Evolutionary conservation across 2,113 vertebrate genomes (phyloP).

Genomic region (Thryonomys swinderianus): DNA sequence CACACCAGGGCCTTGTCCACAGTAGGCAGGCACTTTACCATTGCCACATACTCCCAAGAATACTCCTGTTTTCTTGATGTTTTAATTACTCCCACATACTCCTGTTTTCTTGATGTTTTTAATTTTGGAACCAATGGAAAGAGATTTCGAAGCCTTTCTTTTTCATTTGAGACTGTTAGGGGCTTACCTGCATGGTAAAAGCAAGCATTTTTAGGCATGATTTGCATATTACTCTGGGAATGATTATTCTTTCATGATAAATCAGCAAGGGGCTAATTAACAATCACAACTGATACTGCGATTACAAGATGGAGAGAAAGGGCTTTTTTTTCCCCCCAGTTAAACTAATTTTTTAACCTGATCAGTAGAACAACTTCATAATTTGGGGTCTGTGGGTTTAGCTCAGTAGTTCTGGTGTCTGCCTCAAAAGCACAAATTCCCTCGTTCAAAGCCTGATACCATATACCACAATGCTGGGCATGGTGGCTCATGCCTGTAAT

Average conservation of each 20-base stretch:
- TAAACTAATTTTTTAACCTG: neutral
- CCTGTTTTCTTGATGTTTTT: constrained; percentile 48
- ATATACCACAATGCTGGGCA: too few relatives aligned
- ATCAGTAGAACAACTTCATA: constrained; percentile 17
- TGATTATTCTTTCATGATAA: constrained; percentile 46
- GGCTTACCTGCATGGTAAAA: constrained; percentile 32
- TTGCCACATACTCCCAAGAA: neutral
- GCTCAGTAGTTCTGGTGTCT: too few relatives aligned
- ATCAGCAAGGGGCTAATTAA: constrained; percentile 53
- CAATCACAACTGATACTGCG: neutral
- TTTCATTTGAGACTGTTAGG: neutral
- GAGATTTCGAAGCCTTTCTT: neutral
- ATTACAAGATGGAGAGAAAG: constrained; percentile 37
- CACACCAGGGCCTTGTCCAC: neutral
- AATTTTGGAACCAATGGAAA: constrained; percentile 42
- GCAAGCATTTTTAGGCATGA: neutral
- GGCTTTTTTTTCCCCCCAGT: neutral
- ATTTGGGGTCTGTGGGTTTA: too few relatives aligned
- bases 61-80: constrained; percentile 19
- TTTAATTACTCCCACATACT: neutral
- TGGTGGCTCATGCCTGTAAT: too few relatives aligned
- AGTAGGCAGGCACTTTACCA: neutral
- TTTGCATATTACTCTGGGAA: constrained; percentile 38
- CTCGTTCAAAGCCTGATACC: too few relatives aligned
- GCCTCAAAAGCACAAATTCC: too few relatives aligned